Conservation (phyloP, 2,888 invertebrate genomes). For the Drosophila birchii region DNA sequence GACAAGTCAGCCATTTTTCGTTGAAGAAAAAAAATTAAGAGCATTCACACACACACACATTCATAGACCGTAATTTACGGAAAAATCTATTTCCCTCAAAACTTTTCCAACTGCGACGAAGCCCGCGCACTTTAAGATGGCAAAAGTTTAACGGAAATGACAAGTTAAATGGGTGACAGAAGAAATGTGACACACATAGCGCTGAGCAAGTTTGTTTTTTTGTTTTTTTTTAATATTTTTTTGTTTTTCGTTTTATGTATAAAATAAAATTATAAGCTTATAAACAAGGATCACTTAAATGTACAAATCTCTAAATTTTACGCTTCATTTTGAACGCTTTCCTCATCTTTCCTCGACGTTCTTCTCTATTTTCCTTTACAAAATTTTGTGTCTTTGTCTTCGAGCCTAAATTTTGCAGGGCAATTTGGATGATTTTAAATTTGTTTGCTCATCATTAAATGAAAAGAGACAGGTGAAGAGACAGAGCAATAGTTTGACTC, state of each 20-base stretch:
- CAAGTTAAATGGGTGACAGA: slow-evolving; percentile 7
- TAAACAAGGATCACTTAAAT: slow-evolving; percentile 84
- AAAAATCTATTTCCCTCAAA: slow-evolving; percentile 30
- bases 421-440: slow-evolving; percentile 37
- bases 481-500: slow-evolving; percentile 59
- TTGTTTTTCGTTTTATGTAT: slow-evolving; percentile 74
- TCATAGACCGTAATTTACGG: slow-evolving; percentile 62
- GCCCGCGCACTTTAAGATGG: slow-evolving; percentile 48
- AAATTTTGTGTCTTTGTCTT: slow-evolving; percentile 34
- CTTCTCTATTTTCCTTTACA: slow-evolving; percentile 50
- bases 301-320: slow-evolving; percentile 82
- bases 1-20: slow-evolving; percentile 47
- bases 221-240: slow-evolving; percentile 69
- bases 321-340: slow-evolving; percentile 69
- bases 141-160: slow-evolving; percentile 14
- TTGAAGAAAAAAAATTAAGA: slow-evolving; percentile 38
- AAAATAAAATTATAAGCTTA: slow-evolving; percentile 84
- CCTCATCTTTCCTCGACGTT: slow-evolving; percentile 69
- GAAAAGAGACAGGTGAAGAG: slow-evolving; percentile 48
- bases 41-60: slow-evolving; percentile 24
- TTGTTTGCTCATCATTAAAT: slow-evolving; percentile 31
- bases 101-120: slow-evolving; percentile 25
- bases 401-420: slow-evolving; percentile 27
- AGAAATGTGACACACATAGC: background rate
- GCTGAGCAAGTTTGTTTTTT: slow-evolving; percentile 27